Conservation (phyloP, 2,113 vertebrate genomes). For the Platycercus adscitus region DNA sequence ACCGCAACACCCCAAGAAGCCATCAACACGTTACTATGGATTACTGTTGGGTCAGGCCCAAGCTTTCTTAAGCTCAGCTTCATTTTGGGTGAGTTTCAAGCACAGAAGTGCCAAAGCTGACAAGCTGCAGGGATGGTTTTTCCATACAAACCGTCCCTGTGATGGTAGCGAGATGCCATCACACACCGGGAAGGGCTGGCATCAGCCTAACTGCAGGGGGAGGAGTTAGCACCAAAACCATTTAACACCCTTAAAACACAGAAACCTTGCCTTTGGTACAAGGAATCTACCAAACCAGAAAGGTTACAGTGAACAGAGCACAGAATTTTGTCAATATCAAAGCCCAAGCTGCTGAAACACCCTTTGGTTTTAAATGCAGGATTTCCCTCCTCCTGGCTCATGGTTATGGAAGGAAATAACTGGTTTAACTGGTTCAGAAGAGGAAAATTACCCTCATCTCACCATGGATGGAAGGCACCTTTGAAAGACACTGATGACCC, state of each 20-base stretch:
- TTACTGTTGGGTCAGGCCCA: accelerated
- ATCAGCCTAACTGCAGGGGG: background rate
- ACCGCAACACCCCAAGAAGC: background rate
- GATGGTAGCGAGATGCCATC: accelerated
- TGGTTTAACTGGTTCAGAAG: background rate
- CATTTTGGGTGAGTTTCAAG: accelerated
- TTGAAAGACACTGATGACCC: background rate
- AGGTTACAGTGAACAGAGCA: too few relatives aligned
- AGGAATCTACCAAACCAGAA: background rate
- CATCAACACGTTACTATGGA: accelerated
- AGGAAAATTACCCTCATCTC: background rate
- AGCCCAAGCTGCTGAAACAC: background rate
- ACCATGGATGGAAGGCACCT: background rate
- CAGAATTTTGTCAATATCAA: background rate
- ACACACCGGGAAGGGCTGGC: accelerated
- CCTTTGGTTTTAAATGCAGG: background rate
- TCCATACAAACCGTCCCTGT: accelerated
- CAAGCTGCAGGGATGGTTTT: background rate
- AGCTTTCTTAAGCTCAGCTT: background rate
- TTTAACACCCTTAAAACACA: accelerated
- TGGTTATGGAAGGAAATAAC: background rate
- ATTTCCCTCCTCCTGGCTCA: background rate
- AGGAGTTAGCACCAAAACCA: background rate
- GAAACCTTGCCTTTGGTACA: accelerated
- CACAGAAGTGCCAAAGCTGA: accelerated